phyloP scores from a whole-genome alignment of 1,140 invertebrate genomes.

The Helicoverpa armigera region DNA sequence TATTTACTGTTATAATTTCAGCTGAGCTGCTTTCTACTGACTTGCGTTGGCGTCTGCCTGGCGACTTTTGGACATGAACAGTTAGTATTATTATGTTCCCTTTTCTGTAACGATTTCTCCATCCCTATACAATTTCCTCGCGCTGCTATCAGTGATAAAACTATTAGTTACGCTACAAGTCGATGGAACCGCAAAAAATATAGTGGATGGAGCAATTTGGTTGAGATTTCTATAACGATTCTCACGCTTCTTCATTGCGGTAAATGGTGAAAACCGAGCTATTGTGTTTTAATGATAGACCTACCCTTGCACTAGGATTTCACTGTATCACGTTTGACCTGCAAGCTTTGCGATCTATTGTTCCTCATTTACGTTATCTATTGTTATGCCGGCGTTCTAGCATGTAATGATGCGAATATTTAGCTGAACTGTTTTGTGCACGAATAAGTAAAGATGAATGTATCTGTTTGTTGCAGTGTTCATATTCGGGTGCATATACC shows the following conservation, averaged over 20 bases:
- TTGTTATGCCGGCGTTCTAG: slow-evolving; percentile 14
- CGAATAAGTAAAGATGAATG: background rate
- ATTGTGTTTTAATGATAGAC: slow-evolving; percentile 72
- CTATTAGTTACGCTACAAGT: slow-evolving; percentile 53
- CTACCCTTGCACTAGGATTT: slow-evolving; percentile 69
- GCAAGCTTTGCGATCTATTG: slow-evolving; percentile 67
- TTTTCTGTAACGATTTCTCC: slow-evolving; percentile 19
- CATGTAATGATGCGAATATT: slow-evolving; percentile 44
- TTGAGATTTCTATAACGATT: slow-evolving; percentile 77
- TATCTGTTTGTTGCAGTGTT: slow-evolving; percentile 71
- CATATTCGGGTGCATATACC: slow-evolving; percentile 82
- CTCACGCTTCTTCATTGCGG: slow-evolving; percentile 78
- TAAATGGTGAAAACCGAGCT: slow-evolving; percentile 79
- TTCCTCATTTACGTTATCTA: slow-evolving; percentile 26
- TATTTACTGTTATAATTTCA: slow-evolving; percentile 75
- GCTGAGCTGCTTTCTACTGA: slow-evolving; percentile 80
- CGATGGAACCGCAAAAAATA: slow-evolving; percentile 63
- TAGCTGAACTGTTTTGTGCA: slow-evolving; percentile 27
- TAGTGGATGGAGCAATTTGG: slow-evolving; percentile 65
- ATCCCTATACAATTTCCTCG: slow-evolving; percentile 26
- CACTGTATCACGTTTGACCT: slow-evolving; percentile 67
- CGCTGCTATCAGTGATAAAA: slow-evolving; percentile 24
- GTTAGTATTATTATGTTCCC: slow-evolving; percentile 78
- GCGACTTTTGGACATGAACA: slow-evolving; percentile 84
- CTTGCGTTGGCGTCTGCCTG: slow-evolving; percentile 79